These are phyloP conservation scores for Rhinoraja longicauda DNA, from an alignment of 2,797 vertebrate species.

Conservation along the genomic window DNA sequence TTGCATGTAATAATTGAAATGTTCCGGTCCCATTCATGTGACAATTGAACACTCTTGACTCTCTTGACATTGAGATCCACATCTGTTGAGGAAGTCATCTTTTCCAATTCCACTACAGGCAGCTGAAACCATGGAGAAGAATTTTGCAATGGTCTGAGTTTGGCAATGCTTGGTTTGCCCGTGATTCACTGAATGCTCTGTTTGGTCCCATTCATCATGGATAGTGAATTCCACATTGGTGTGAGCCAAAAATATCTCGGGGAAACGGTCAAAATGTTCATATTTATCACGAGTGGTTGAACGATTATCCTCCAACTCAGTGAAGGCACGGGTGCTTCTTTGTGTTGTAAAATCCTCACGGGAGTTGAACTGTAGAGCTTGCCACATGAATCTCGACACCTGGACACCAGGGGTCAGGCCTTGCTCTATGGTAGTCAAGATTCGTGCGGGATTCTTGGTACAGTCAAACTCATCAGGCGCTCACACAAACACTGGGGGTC, in stretches of 20 bases:
- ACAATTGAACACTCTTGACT: too few species aligned
- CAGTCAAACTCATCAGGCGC: neutral
- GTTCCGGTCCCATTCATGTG: too few species aligned
- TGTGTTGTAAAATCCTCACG: neutral
- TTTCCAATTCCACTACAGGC: neutral
- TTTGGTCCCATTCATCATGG: neutral
- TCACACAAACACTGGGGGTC: neutral
- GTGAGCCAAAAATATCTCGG: neutral
- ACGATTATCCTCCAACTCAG: neutral
- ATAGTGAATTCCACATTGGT: neutral
- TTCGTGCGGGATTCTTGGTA: neutral
- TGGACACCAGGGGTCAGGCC: neutral
- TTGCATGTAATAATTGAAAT: too few species aligned
- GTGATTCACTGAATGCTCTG: neutral
- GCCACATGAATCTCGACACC: neutral
- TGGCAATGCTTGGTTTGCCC: neutral
- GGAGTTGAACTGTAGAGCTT: neutral
- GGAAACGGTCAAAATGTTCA: neutral
- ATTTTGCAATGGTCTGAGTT: neutral
- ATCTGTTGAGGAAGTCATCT: neutral
- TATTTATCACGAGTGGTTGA: neutral
- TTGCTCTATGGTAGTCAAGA: neutral
- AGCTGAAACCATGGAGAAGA: neutral
- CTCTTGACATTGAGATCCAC: too few species aligned
- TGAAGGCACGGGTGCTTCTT: neutral